Conservation (phyloP, 2,797 vertebrate genomes). For the Pogonophryne albipinna region DNA sequence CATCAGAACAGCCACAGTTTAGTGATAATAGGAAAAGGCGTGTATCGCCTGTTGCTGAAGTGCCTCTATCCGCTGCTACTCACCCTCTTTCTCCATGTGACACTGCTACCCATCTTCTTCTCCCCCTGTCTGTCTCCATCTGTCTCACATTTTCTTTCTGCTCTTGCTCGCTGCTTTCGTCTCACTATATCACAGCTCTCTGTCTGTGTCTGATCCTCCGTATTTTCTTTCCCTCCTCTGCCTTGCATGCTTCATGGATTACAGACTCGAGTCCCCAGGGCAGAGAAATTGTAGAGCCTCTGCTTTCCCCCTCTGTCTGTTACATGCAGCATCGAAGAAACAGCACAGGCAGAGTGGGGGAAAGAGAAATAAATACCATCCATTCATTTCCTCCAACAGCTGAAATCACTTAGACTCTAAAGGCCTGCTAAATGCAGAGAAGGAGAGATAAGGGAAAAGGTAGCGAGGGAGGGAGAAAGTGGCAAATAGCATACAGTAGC, state of each 20-base stretch:
- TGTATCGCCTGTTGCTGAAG: constrained; percentile 78
- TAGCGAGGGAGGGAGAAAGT: constrained; percentile 60
- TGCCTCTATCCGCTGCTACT: constrained; percentile 58
- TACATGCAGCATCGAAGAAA: constrained; percentile 57
- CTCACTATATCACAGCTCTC: constrained; percentile 69
- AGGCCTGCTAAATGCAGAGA: constrained; percentile 71
- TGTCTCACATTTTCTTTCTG: constrained; percentile 72
- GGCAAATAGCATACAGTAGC: constrained; percentile 44
- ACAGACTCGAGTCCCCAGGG: constrained; percentile 70
- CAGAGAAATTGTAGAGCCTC: constrained; percentile 69
- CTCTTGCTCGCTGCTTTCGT: constrained; percentile 50
- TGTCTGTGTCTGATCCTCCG: constrained; percentile 57
- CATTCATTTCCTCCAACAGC: constrained; percentile 85
- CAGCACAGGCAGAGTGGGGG: constrained; percentile 55
- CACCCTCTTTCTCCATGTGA: constrained; percentile 71
- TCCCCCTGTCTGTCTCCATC: constrained; percentile 56
- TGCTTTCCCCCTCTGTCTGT: constrained; percentile 61
- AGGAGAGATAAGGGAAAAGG: constrained; percentile 66
- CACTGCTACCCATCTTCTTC: constrained; percentile 64
- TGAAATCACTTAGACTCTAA: constrained; percentile 78
- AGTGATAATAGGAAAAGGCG: constrained; percentile 73
- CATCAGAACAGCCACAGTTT: constrained; percentile 55
- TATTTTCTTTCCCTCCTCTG: constrained; percentile 70
- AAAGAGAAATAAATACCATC: constrained; percentile 78
- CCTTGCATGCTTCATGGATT: constrained; percentile 71